Evolutionary conservation across 2,113 vertebrate species (phyloP).

Genomic region (Leptocoma aspasia): DNA sequence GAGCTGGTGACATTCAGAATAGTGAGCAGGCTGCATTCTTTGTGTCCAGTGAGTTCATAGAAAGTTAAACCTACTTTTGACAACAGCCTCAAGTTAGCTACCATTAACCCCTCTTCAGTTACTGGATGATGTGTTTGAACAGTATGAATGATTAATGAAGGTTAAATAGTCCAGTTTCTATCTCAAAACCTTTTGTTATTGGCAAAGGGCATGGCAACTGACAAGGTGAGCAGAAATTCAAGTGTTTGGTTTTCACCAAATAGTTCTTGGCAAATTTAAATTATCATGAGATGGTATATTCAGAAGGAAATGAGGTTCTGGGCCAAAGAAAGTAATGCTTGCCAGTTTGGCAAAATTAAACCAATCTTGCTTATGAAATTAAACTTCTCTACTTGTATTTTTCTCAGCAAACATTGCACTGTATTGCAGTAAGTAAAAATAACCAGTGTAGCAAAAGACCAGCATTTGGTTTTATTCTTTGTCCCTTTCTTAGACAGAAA

Average conservation of each 20-base stretch:
- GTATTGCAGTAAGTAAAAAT: not conserved
- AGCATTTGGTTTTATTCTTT: not conserved
- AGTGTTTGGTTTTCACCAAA: conserved; percentile 58
- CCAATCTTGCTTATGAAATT: not conserved
- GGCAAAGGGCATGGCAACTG: conserved; percentile 64
- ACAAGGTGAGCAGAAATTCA: conserved; percentile 69
- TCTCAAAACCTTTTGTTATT: conserved; percentile 83
- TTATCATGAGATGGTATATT: not conserved
- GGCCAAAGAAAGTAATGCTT: not conserved
- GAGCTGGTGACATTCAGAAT: conserved; percentile 82
- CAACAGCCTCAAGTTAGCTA: conserved; percentile 81
- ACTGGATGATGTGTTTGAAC: conserved; percentile 83
- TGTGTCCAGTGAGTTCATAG: conserved; percentile 85
- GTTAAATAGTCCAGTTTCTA: conserved; percentile 85
- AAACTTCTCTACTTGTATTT: not conserved
- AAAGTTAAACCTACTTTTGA: conserved; percentile 88
- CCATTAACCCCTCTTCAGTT: conserved; percentile 86
- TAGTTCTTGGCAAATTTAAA: conserved; percentile 36
- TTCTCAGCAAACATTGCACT: not conserved
- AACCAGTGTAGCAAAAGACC: not conserved
- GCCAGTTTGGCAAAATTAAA: conserved; percentile 14
- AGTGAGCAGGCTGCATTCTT: conserved; percentile 82
- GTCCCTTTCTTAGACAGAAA: not conserved
- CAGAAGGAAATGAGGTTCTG: not conserved
- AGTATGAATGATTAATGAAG: conserved; percentile 92